These are phyloP conservation scores for Columba livia DNA, from an alignment of 2,113 vertebrate genomes.

Conservation along the genomic window DNA sequence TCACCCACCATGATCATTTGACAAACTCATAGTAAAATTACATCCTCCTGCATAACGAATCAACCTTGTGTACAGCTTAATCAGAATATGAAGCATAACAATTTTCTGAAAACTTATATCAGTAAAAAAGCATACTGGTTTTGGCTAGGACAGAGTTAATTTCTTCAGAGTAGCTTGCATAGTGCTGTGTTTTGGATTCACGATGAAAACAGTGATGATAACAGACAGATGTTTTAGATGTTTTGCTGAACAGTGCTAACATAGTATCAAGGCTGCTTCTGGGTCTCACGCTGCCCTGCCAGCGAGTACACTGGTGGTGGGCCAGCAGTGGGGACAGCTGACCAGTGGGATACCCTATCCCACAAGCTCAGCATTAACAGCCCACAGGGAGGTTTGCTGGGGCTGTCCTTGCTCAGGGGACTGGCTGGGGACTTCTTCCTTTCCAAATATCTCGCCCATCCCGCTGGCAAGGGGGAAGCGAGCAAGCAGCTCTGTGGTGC, in stretches of 20 bases:
- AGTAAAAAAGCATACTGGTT: background rate
- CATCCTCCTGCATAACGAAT: background rate
- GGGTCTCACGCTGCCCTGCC: background rate
- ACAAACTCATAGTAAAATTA: background rate
- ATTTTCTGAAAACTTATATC: background rate
- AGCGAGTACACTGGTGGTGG: background rate
- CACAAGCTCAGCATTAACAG: background rate
- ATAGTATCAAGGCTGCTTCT: background rate
- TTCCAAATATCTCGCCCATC: background rate
- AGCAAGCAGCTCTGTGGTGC: background rate
- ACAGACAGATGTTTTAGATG: background rate
- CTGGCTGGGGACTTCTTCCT: background rate
- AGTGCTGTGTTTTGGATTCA: background rate
- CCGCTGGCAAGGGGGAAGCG: accelerated
- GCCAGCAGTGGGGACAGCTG: background rate
- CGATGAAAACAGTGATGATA: background rate
- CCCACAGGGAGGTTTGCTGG: background rate
- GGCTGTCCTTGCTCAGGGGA: accelerated
- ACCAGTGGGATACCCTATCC: background rate
- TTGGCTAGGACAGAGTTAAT: background rate
- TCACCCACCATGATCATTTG: background rate
- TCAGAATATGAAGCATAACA: background rate
- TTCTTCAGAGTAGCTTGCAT: background rate
- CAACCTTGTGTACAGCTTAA: background rate
- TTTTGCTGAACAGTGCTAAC: background rate